Percentiles rank a stretch among this genome's conserved stretches.
These are phyloP conservation scores for Ectropis grisescens DNA, from an alignment of 1,140 invertebrate species.

Conservation along the genomic window DNA sequence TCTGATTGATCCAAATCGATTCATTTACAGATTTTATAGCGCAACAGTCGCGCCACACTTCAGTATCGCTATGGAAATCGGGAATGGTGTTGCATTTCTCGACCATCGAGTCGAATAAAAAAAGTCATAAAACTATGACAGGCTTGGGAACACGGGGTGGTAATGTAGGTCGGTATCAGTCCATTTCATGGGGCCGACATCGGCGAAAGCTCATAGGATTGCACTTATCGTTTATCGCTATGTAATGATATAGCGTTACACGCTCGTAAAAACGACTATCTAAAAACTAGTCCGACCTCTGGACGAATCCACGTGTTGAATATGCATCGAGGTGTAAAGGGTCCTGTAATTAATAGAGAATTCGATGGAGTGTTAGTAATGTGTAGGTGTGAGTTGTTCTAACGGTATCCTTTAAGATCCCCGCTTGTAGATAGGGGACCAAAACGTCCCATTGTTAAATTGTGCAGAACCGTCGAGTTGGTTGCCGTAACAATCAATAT, in stretches of 20 bases:
- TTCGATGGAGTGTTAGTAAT: constrained; percentile 23
- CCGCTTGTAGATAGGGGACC: too few relatives aligned
- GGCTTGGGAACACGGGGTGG: constrained; percentile 52
- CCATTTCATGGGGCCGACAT: constrained; percentile 50
- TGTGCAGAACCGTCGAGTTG: constrained; percentile 13
- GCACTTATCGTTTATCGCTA: constrained; percentile 57
- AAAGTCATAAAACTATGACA: constrained; percentile 62
- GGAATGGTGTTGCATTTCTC: constrained; percentile 58
- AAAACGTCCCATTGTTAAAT: constrained; percentile 20
- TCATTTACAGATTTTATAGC: constrained; percentile 30
- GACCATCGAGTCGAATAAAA: constrained; percentile 55
- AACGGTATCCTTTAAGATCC: constrained; percentile 22
- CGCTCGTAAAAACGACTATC: constrained; percentile 52
- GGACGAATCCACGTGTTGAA: constrained; percentile 29
- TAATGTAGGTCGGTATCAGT: constrained; percentile 48
- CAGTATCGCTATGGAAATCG: constrained; percentile 39
- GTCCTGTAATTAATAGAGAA: constrained; percentile 28
- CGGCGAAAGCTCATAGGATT: constrained; percentile 45
- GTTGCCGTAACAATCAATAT: constrained; percentile 11
- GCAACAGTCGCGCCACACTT: constrained; percentile 18
- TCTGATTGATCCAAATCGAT: constrained; percentile 23
- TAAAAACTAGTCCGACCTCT: constrained; percentile 31
- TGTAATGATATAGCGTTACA: constrained; percentile 59
- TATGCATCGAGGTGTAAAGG: constrained; percentile 39
- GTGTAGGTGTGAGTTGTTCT: constrained; percentile 11